phyloP scores from a whole-genome alignment of 2,113 vertebrate species.

The Maccullochella peelii region DNA sequence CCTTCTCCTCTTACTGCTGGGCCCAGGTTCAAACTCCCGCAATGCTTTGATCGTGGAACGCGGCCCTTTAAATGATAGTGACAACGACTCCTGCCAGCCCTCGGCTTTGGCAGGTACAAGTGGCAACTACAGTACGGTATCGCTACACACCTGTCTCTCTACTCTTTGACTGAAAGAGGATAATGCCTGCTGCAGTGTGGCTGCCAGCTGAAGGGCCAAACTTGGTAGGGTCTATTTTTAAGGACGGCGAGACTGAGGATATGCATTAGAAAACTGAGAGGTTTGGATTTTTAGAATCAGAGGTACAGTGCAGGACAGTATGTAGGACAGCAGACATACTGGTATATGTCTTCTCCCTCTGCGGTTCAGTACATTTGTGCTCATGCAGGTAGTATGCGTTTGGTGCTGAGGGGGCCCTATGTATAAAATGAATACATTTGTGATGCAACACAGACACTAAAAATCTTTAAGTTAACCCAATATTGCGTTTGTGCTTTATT shows the following conservation, averaged over 20 bases:
- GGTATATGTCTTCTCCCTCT: not conserved
- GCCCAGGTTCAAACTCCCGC: constrained; percentile 58
- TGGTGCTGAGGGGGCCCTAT: not conserved
- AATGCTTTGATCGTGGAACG: constrained; percentile 70
- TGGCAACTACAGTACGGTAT: constrained; percentile 11
- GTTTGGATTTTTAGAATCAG: constrained; percentile 28
- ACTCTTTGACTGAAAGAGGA: constrained; percentile 65
- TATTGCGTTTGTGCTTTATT: not conserved
- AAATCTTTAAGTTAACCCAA: not conserved
- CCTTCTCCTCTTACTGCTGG: constrained; percentile 66
- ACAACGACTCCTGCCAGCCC: constrained; percentile 41
- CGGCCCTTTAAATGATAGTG: constrained; percentile 62
- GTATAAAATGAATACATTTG: not conserved
- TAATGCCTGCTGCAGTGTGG: constrained; percentile 21
- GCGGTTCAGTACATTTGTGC: not conserved
- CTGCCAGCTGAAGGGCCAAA: constrained; percentile 51
- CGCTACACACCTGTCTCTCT: constrained; percentile 53
- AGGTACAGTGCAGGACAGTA: not conserved
- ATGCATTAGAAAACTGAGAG: constrained; percentile 35
- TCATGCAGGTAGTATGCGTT: not conserved
- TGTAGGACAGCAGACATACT: constrained; percentile 1
- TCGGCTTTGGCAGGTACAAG: constrained; percentile 58
- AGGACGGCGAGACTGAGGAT: constrained; percentile 14
- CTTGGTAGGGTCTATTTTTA: constrained; percentile 73
- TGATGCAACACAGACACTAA: not conserved